Conservation (phyloP, 2,797 vertebrate genomes). For the Pelodytes ibericus region DNA sequence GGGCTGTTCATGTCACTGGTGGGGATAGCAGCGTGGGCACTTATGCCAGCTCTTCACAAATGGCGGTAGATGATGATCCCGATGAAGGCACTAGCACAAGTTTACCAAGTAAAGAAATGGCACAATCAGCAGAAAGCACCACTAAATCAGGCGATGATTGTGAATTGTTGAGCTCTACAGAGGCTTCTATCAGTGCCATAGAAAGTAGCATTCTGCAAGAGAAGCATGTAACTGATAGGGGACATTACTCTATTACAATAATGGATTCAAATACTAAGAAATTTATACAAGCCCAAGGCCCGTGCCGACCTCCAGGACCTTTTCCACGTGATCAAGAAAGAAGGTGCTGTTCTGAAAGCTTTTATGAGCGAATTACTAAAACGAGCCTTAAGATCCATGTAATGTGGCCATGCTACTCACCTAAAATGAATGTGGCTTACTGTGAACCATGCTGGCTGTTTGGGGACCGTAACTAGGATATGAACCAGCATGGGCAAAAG, state of each 20-base stretch:
- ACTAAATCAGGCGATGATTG: not conserved
- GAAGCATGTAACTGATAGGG: not conserved
- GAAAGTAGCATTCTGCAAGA: not conserved
- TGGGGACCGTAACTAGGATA: not conserved
- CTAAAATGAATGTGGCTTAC: constrained; percentile 9
- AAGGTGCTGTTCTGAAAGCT: not conserved
- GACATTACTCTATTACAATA: not conserved
- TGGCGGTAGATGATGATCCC: not conserved
- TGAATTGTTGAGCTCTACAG: not conserved
- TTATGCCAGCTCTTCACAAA: not conserved
- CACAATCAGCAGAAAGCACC: not conserved
- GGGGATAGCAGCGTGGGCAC: not conserved
- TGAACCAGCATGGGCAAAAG: constrained; percentile 23
- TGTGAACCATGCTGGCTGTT: constrained; percentile 15
- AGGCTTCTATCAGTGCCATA: not conserved
- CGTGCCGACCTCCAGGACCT: not conserved
- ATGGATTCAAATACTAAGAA: constrained; percentile 4
- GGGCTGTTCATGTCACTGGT: not conserved
- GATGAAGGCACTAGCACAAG: not conserved
- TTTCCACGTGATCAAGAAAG: not conserved
- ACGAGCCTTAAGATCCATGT: not conserved
- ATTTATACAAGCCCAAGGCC: not conserved
- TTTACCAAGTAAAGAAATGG: not conserved
- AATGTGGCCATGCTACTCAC: not conserved
- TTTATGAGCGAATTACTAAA: not conserved